phyloP scores from a whole-genome alignment of 2,113 vertebrate species.

The Anarrhichthys ocellatus region DNA sequence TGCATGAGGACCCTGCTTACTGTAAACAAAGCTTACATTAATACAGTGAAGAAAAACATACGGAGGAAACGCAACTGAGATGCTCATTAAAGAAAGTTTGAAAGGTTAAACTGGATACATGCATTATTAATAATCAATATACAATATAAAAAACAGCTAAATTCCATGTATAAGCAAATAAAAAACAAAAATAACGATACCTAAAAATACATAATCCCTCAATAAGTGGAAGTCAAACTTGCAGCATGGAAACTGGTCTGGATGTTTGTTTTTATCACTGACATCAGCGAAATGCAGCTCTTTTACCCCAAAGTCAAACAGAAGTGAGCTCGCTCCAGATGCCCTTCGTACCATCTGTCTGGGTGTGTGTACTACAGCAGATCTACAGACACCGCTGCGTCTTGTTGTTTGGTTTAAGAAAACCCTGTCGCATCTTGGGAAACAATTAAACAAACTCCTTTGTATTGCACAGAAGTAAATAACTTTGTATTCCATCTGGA shows the following conservation, averaged over 20 bases:
- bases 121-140: background rate
- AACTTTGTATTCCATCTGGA: constrained; percentile 15
- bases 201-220: background rate
- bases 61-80: background rate
- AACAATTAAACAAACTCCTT: constrained; percentile 8
- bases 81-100: background rate
- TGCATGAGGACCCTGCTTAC: background rate
- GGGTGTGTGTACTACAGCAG: constrained; percentile 12
- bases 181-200: background rate
- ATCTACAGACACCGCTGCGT: background rate
- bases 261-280: constrained; percentile 27
- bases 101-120: background rate
- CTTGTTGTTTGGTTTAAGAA: background rate
- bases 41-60: background rate
- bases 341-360: constrained; percentile 53
- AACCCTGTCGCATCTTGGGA: background rate
- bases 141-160: background rate
- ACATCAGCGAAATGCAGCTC: constrained; percentile 27
- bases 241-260: background rate
- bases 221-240: background rate
- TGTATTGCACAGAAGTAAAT: constrained; percentile 15
- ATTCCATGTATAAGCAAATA: background rate
- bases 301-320: constrained; percentile 21
- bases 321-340: background rate
- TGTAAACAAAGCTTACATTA: background rate